Evolutionary conservation across 2,888 invertebrate genomes (phyloP), one percentile per base, ranked within the genome.

Genomic region (Neuroscelio doddi): DNA sequence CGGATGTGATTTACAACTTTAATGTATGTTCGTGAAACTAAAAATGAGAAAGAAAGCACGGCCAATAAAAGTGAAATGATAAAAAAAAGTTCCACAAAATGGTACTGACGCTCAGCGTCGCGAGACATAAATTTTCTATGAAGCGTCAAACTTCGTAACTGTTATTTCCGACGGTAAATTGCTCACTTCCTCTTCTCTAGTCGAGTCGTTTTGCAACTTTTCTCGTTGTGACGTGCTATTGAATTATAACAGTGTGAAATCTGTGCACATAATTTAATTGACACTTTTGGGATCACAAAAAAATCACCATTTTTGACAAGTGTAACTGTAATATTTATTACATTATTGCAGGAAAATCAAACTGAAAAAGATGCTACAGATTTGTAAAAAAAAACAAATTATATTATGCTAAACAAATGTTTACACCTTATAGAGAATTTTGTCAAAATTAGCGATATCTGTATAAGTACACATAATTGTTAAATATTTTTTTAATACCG

Each of bases 71-170:
- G 8, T 10, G 24, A 24, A 41, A 41, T 8, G 10, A 24, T 5
- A 41, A 24, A 17, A 45, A 14, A 32, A 47, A 16, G 16, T 38
- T 10, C 12, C 34, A 34, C 38, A 29, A 51, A 52, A 50, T 24
- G 39, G 34, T 10, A 57, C 14, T 17, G 46, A 55, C 41, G 39
- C 38, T 17, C 3, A 15, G 42, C 53, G 34, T 59, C 36, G 49
- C 53, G 38, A 36, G 53, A 55, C 51, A 64, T 64, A 67, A 66
- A 69, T 69, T 67, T 69, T 64, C 64, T 47, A 55, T 51, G 52
- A 53, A 61, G 62, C 56, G 52, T 63, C 68, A 55, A 68, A 68
- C 63, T 69, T 66, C 32, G 57, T 53, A 58, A 62, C 67, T 57
- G 64, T 59, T 67, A 69, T 67, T 64, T 64, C 58, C 55, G 57